Percentiles rank a stretch among this genome's conserved stretches.
These are phyloP conservation scores for Amorpha juglandis DNA, from an alignment of 2,888 invertebrate species.

Conservation along the genomic window DNA sequence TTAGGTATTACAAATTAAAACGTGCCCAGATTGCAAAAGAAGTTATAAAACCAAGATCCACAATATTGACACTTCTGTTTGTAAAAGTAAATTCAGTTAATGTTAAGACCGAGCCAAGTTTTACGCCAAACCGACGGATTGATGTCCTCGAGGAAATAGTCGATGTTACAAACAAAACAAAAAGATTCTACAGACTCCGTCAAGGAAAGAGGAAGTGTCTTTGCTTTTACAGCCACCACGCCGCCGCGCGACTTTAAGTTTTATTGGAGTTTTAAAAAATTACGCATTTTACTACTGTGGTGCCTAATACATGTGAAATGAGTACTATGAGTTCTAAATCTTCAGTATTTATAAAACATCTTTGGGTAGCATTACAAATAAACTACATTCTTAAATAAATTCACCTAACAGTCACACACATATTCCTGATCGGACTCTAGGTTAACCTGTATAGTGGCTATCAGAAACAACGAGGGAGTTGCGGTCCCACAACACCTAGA, in stretches of 20 bases:
- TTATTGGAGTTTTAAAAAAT: slow-evolving; percentile 32
- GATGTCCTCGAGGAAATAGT: slow-evolving; percentile 47
- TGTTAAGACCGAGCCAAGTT: slow-evolving; percentile 52
- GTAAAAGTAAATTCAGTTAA: slow-evolving; percentile 46
- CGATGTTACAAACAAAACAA: slow-evolving; percentile 53
- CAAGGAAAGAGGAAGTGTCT: slow-evolving; percentile 47
- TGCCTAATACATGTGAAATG: neutral
- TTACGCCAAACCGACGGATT: slow-evolving; percentile 49
- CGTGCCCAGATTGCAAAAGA: neutral
- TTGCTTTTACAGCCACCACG: slow-evolving; percentile 44
- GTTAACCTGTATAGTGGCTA: no score
- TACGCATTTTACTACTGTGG: neutral
- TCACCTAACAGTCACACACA: no score
- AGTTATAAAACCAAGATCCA: slow-evolving; percentile 19
- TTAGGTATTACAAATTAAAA: neutral
- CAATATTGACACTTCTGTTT: slow-evolving; percentile 29
- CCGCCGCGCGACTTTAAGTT: slow-evolving; percentile 30
- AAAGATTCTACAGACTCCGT: slow-evolving; percentile 52
- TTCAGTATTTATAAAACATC: no score
- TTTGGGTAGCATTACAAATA: no score
- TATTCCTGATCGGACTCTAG: no score
- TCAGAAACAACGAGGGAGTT: no score
- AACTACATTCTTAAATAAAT: no score
- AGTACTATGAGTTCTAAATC: neutral
- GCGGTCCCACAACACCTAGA: no score